Evolutionary conservation across 1,140 invertebrate genomes (phyloP).

Genomic region (Phymorhynchus buccinoides): DNA sequence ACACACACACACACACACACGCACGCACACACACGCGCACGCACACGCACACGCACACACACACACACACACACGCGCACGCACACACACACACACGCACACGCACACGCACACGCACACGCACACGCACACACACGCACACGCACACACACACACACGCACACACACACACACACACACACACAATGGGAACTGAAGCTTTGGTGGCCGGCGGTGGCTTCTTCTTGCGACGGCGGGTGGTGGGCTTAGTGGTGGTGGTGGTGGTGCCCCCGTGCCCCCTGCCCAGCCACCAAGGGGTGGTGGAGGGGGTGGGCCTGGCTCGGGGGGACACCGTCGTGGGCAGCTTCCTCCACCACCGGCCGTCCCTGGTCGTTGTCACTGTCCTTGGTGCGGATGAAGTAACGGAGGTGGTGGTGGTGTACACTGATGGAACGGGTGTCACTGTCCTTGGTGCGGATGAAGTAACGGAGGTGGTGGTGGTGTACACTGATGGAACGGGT

Average conservation of each 20-base stretch:
- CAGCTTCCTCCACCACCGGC: neutral
- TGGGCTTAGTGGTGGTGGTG: too few relatives aligned
- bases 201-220: neutral
- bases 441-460: neutral
- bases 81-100: too few relatives aligned
- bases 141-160: too few relatives aligned
- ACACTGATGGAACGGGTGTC: neutral
- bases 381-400: neutral
- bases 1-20: too few relatives aligned
- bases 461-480: neutral
- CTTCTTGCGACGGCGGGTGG: neutral
- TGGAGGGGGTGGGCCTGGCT: neutral
- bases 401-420: neutral
- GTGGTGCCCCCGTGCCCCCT: neutral
- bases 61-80: too few relatives aligned
- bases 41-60: too few relatives aligned
- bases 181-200: neutral
- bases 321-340: neutral
- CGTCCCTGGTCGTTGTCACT: neutral
- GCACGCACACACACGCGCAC: too few relatives aligned
- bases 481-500: too few relatives aligned
- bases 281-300: neutral
- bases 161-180: too few relatives aligned
- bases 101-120: too few relatives aligned
- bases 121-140: too few relatives aligned